Percentiles rank a stretch among this genome's conserved stretches.
phyloP scores from a whole-genome alignment of 2,888 invertebrate species.

The Netelia inedita region DNA sequence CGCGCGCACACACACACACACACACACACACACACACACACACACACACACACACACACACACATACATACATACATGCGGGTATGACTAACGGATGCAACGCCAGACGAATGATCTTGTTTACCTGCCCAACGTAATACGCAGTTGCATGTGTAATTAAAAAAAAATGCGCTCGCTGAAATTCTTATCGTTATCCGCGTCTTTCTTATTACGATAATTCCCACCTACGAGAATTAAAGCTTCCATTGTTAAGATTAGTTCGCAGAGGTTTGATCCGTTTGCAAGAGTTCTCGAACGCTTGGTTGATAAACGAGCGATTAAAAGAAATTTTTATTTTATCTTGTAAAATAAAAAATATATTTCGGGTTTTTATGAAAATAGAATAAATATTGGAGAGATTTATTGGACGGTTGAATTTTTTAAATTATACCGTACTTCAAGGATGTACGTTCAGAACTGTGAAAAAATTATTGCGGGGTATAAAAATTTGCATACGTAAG shows the following conservation, averaged over 20 bases:
- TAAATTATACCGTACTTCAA: no score
- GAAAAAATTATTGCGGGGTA: no score
- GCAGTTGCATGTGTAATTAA: background rate
- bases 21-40: background rate
- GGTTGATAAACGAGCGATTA: background rate
- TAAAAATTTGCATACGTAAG: no score
- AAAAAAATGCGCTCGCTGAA: no score
- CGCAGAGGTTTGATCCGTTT: background rate
- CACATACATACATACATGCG: background rate
- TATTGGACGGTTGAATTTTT: no score
- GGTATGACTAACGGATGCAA: background rate
- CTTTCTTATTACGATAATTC: background rate
- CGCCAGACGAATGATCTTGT: background rate
- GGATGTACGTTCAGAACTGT: no score
- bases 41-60: background rate
- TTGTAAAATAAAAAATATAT: no score
- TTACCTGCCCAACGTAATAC: background rate
- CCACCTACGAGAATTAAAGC: background rate
- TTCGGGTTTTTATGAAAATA: no score
- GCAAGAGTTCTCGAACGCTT: background rate
- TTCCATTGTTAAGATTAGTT: background rate
- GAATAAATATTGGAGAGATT: no score
- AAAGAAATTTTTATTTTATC: background rate
- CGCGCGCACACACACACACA: background rate
- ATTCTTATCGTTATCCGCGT: no score